Evolutionary conservation across 2,113 vertebrate genomes (phyloP).

Genomic region (Tachycineta bicolor): DNA sequence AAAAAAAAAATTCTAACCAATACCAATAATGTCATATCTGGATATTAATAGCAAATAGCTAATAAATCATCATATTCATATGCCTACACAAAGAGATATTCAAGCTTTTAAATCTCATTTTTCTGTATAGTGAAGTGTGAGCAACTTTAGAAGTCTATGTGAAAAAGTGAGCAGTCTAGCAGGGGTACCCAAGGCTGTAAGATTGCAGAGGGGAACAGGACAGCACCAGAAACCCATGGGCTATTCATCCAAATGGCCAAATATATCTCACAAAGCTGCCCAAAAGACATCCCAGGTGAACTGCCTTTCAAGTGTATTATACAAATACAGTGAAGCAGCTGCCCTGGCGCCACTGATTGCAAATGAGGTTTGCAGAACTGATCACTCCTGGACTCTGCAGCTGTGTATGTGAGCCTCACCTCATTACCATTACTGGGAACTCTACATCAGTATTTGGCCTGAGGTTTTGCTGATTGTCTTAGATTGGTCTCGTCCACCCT

Average conservation of each 20-base stretch:
- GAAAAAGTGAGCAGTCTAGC: neutral
- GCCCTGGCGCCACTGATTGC: neutral
- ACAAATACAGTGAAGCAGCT: neutral
- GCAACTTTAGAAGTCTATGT: neutral
- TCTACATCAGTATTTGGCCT: neutral
- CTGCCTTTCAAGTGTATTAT: neutral
- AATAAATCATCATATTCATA: neutral
- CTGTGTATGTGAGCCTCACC: rapidly evolving
- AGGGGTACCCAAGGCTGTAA: neutral
- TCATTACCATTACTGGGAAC: neutral
- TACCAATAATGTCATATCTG: neutral
- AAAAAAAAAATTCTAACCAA: neutral
- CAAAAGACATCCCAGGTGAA: neutral
- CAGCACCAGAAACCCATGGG: neutral
- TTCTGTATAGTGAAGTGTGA: neutral
- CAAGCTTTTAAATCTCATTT: neutral
- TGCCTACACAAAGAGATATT: neutral
- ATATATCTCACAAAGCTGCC: neutral
- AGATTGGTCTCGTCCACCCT: neutral
- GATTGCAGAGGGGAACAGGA: neutral
- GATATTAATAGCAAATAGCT: neutral
- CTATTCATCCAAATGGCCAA: neutral
- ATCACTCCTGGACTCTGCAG: neutral
- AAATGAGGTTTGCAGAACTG: neutral
- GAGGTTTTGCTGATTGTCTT: neutral